These are phyloP conservation scores for Solenopsis fugax DNA, from an alignment of 1,140 invertebrate genomes.

Conservation along the genomic window DNA sequence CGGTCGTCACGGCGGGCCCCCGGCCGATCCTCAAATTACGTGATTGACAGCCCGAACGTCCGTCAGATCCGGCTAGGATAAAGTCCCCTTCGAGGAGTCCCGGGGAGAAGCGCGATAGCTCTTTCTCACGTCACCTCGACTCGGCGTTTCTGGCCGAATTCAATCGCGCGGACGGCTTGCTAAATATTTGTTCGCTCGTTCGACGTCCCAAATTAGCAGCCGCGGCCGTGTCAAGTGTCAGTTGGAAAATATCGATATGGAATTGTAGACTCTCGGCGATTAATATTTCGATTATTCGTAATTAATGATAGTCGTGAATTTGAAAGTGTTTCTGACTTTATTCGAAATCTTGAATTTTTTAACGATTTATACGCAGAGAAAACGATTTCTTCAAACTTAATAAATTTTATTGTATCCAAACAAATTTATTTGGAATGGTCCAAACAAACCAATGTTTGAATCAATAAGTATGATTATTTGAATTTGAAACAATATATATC, in stretches of 20 bases:
- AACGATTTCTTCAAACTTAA: too few relatives aligned
- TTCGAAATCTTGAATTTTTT: slow-evolving; percentile 2
- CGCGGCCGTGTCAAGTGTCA: slow-evolving; percentile 33
- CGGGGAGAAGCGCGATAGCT: slow-evolving; percentile 9
- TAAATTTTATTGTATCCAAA: too few relatives aligned
- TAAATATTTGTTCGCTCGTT: slow-evolving; percentile 63
- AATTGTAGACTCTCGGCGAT: background rate
- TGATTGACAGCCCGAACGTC: slow-evolving; percentile 73
- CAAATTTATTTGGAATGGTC: too few relatives aligned
- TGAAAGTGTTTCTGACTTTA: background rate
- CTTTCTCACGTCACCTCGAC: slow-evolving; percentile 22
- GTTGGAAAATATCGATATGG: slow-evolving; percentile 9
- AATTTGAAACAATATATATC: too few relatives aligned
- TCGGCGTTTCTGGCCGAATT: slow-evolving; percentile 37
- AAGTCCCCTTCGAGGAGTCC: slow-evolving; percentile 37
- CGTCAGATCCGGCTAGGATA: slow-evolving; percentile 44
- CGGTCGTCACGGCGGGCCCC: slow-evolving; percentile 28
- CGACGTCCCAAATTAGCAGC: slow-evolving; percentile 35
- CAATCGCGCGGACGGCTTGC: slow-evolving; percentile 41
- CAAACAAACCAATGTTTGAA: too few relatives aligned
- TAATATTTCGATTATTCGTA: slow-evolving; percentile 3
- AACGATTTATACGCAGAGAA: background rate
- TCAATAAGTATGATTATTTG: too few relatives aligned
- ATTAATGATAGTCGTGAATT: slow-evolving; percentile 30
- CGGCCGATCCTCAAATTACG: slow-evolving; percentile 71